These are phyloP conservation scores for Galerucella nymphaeae DNA, from an alignment of 2,888 invertebrate genomes.

Conservation along the genomic window DNA sequence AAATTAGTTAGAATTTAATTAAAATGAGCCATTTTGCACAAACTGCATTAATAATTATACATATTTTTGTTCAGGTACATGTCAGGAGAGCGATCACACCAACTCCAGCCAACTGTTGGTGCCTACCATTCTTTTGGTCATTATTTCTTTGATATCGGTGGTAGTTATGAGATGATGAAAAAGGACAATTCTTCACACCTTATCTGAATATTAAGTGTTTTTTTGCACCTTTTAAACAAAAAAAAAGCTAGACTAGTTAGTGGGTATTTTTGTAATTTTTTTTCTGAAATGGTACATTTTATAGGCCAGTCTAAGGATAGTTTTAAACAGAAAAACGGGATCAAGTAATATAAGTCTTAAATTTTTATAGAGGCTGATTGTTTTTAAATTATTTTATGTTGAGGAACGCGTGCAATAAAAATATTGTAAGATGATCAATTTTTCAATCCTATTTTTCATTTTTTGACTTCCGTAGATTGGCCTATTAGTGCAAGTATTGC, in stretches of 20 bases:
- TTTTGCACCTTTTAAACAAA: slow-evolving; percentile 40
- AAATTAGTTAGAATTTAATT: no score
- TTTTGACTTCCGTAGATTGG: background rate
- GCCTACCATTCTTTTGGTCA: slow-evolving; percentile 52
- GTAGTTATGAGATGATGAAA: slow-evolving; percentile 59
- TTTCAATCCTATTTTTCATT: background rate
- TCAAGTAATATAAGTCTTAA: background rate
- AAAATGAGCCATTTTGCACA: no score
- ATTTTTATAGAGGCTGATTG: background rate
- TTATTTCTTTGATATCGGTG: slow-evolving; percentile 49
- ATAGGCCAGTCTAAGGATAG: slow-evolving; percentile 7
- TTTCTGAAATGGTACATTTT: slow-evolving; percentile 31
- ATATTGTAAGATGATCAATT: background rate
- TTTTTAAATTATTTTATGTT: background rate
- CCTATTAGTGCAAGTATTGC: slow-evolving; percentile 27
- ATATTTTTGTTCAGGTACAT: slow-evolving; percentile 52
- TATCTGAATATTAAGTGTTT: slow-evolving; percentile 56
- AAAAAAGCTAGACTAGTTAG: slow-evolving; percentile 45
- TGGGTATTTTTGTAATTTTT: slow-evolving; percentile 34
- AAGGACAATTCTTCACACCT: slow-evolving; percentile 52
- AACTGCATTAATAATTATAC: background rate
- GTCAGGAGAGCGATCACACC: slow-evolving; percentile 52
- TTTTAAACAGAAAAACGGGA: slow-evolving; percentile 12
- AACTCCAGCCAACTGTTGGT: slow-evolving; percentile 51
- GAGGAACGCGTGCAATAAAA: background rate